Evolutionary conservation across 2,113 vertebrate genomes (phyloP).

Genomic region (Blennius ocellaris): DNA sequence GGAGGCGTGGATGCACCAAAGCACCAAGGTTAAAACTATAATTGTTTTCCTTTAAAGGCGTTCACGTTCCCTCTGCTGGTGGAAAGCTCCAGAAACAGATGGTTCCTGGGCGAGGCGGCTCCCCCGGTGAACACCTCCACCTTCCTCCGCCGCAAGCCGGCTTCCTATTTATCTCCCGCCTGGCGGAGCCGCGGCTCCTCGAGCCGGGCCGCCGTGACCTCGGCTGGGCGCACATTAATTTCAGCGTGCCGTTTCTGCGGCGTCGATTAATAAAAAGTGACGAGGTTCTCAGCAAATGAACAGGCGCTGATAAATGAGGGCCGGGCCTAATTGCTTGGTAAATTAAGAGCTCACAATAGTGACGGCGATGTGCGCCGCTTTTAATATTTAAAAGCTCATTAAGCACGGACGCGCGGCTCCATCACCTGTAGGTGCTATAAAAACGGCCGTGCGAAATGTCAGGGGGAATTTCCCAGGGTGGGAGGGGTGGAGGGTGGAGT

Average conservation of each 20-base stretch:
- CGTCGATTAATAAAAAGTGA: slow-evolving; percentile 99
- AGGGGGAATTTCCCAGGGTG: slow-evolving; percentile 27
- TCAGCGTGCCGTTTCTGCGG: slow-evolving; percentile 91
- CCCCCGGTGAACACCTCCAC: slow-evolving; percentile 79
- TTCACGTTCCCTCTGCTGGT: slow-evolving; percentile 72
- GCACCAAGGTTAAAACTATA: slow-evolving; percentile 73
- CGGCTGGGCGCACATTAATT: slow-evolving; percentile 93
- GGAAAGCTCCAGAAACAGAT: slow-evolving; percentile 78
- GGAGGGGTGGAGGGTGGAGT: slow-evolving; percentile 44
- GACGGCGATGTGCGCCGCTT: slow-evolving; percentile 92
- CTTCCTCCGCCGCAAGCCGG: slow-evolving; percentile 83
- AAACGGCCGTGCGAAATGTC: slow-evolving; percentile 63
- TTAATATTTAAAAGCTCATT: slow-evolving; percentile 99
- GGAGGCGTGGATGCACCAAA: background rate
- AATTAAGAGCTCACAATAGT: slow-evolving; percentile 98
- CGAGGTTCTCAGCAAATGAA: slow-evolving; percentile 91
- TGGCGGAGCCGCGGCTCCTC: slow-evolving; percentile 61
- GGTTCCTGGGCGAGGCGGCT: slow-evolving; percentile 81
- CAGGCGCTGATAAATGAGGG: slow-evolving; percentile 98
- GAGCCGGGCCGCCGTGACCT: slow-evolving; percentile 87
- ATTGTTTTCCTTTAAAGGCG: slow-evolving; percentile 77
- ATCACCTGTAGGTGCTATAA: slow-evolving; percentile 71
- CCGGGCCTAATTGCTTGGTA: slow-evolving; percentile 98
- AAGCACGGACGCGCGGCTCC: slow-evolving; percentile 89
- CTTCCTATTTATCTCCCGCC: slow-evolving; percentile 73